phyloP scores from a whole-genome alignment of 1,140 invertebrate genomes.

The Daktulosphaira vitifoliae region DNA sequence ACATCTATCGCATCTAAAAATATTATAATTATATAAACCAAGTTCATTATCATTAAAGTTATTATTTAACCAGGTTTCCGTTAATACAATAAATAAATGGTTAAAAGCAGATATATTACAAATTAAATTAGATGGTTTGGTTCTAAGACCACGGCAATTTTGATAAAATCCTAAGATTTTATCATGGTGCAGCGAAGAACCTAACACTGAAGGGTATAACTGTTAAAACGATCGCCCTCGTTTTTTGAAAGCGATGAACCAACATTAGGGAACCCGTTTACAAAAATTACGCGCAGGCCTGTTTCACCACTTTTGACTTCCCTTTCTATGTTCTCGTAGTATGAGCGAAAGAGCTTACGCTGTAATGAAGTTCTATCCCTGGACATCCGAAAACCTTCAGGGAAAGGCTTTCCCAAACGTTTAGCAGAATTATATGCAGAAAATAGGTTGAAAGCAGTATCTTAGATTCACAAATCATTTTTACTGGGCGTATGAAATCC shows the following conservation, averaged over 20 bases:
- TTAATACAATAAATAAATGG: too few relatives aligned
- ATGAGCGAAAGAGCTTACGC: background rate
- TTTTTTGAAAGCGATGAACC: conserved; percentile 1
- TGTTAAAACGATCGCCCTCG: background rate
- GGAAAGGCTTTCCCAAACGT: background rate
- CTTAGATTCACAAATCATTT: too few relatives aligned
- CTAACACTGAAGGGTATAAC: background rate
- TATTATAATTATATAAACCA: too few relatives aligned
- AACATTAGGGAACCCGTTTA: conserved; percentile 2
- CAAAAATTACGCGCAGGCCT: background rate
- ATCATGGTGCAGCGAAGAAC: background rate
- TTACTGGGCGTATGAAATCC: too few relatives aligned
- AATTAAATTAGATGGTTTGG: too few relatives aligned
- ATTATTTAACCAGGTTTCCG: too few relatives aligned
- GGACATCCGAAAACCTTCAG: conserved; percentile 1
- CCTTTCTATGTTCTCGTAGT: background rate
- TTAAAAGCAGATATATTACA: too few relatives aligned
- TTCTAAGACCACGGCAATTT: too few relatives aligned
- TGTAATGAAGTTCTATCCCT: too few relatives aligned
- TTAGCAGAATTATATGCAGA: background rate
- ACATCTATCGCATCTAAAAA: too few relatives aligned
- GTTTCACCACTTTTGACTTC: background rate
- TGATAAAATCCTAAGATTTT: conserved; percentile 1
- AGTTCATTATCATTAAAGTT: too few relatives aligned
- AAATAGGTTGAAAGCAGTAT: too few relatives aligned